Conservation (phyloP, 2,888 invertebrate genomes). For the Meiosimyza platycephala region DNA sequence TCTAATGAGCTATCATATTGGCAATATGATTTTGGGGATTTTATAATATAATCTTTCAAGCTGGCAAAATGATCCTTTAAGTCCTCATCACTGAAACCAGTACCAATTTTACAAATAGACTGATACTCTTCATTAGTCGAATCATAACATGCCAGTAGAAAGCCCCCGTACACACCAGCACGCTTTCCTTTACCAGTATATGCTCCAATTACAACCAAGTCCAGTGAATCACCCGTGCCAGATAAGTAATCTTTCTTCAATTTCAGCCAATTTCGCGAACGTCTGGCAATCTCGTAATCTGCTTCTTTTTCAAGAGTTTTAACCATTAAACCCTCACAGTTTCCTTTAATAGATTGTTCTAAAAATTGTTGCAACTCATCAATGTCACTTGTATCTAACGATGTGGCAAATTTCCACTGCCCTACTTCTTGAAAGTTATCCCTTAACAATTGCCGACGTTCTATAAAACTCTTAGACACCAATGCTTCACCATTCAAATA, state of each 20-base stretch:
- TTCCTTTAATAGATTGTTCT: conserved; percentile 93
- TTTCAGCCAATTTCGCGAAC: conserved; percentile 95
- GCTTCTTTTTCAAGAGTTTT: conserved; percentile 90
- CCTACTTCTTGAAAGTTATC: conserved; percentile 80
- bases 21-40: conserved; percentile 83
- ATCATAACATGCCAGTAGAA: conserved; percentile 94
- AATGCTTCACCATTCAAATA: conserved; percentile 90
- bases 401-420: conserved; percentile 89
- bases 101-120: conserved; percentile 84
- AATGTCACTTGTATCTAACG: conserved; percentile 82
- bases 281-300: conserved; percentile 95
- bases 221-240: conserved; percentile 95
- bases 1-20: conserved; percentile 78
- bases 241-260: conserved; percentile 98
- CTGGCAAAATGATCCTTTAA: conserved; percentile 80
- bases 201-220: conserved; percentile 95
- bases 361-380: conserved; percentile 95
- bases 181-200: conserved; percentile 93
- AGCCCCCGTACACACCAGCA: conserved; percentile 94
- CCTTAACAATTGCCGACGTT: conserved; percentile 79
- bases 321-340: conserved; percentile 99
- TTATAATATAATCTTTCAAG: conserved; percentile 81
- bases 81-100: conserved; percentile 90
- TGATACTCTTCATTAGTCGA: conserved; percentile 91
- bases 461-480: conserved; percentile 80